A percentile compares a stretch with the other conserved stretches of the same genome.
Evolutionary conservation across 2,113 vertebrate genomes (phyloP).

Genomic region (Lepisosteus oculatus): DNA sequence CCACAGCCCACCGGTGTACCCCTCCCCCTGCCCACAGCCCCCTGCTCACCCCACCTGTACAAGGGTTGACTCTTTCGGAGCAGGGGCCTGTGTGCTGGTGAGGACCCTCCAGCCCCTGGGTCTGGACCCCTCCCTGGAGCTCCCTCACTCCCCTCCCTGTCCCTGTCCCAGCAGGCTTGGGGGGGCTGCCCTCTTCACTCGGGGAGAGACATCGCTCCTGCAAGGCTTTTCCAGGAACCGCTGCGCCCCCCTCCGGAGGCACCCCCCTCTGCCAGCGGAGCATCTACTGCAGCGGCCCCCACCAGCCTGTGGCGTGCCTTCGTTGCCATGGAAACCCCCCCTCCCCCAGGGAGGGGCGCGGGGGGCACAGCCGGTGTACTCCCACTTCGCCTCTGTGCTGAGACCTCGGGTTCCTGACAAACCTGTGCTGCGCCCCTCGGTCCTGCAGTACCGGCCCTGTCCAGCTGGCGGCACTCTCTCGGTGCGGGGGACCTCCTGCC

Average conservation of each 20-base stretch:
- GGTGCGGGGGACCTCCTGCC: conserved; percentile 52
- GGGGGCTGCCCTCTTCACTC: conserved; percentile 43
- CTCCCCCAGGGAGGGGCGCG: no score
- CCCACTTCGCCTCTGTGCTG: conserved; percentile 57
- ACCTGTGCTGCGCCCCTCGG: conserved; percentile 18
- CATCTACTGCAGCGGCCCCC: conserved; percentile 1
- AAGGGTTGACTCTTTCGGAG: no score
- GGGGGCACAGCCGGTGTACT: conserved; percentile 34
- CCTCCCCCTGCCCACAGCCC: no score
- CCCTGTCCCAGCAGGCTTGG: conserved; percentile 38
- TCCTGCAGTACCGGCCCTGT: neutral
- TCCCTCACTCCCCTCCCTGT: neutral
- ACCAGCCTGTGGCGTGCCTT: neutral
- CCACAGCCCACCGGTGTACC: no score
- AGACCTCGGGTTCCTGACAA: conserved; percentile 33
- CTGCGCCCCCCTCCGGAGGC: conserved; percentile 28
- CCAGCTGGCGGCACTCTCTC: conserved; percentile 37
- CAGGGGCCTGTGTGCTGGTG: no score
- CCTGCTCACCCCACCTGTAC: no score
- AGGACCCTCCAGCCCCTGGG: no score
- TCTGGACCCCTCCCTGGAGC: no score
- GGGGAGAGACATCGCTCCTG: conserved; percentile 20
- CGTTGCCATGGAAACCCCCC: neutral
- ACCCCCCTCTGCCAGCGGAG: neutral
- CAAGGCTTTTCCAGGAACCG: conserved; percentile 29